phyloP scores from a whole-genome alignment of 2,113 vertebrate species.

The Oryzias woworae region DNA sequence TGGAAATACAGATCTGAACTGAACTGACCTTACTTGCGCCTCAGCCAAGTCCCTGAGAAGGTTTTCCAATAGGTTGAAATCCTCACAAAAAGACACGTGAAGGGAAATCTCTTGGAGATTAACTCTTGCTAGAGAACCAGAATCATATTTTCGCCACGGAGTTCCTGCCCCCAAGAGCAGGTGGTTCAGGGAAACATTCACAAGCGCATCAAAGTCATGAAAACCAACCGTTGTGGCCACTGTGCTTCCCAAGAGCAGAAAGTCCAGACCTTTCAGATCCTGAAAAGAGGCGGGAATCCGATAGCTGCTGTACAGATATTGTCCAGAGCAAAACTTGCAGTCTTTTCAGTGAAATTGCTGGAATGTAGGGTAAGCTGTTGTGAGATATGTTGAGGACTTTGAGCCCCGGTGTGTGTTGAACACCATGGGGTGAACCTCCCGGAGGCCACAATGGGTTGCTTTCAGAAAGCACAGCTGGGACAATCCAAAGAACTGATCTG shows the following conservation, averaged over 20 bases:
- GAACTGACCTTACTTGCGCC: conserved; percentile 29
- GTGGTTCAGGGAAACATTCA: conserved; percentile 39
- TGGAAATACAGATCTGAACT: conserved; percentile 51
- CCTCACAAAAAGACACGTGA: conserved; percentile 54
- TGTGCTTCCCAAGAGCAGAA: conserved; percentile 54
- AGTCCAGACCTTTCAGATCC: conserved; percentile 35
- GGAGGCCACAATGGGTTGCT: conserved; percentile 53
- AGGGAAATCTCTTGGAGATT: conserved; percentile 50
- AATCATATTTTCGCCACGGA: conserved; percentile 53
- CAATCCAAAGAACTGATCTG: conserved; percentile 27
- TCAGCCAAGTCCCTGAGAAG: conserved; percentile 59
- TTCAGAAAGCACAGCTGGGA: conserved; percentile 60
- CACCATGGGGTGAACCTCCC: conserved; percentile 41
- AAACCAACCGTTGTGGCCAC: conserved; percentile 34
- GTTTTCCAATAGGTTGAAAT: conserved; percentile 38
- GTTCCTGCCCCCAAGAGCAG: conserved; percentile 46
- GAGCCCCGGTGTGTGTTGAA: conserved; percentile 52
- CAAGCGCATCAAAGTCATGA: conserved; percentile 54
- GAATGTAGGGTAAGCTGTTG: conserved; percentile 54
- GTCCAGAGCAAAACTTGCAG: conserved; percentile 60
- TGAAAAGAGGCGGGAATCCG: conserved; percentile 46
- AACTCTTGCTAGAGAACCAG: conserved; percentile 55
- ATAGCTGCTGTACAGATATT: conserved; percentile 54
- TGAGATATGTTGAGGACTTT: conserved; percentile 65
- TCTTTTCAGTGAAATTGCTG: conserved; percentile 45